phyloP scores from a whole-genome alignment of 1,140 invertebrate species.

The Radopholus similis region DNA sequence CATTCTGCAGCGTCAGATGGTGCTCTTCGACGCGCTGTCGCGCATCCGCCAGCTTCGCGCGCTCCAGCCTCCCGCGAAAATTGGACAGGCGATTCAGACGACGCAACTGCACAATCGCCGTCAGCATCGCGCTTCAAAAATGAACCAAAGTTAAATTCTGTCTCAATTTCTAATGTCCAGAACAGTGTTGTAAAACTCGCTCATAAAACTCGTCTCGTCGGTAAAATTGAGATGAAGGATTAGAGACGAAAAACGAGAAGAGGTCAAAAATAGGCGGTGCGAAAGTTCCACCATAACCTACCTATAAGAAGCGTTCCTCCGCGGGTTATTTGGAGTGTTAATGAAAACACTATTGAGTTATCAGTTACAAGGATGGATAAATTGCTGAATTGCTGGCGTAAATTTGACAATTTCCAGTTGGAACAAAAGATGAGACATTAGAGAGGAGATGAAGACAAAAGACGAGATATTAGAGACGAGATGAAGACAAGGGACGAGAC shows the following conservation, averaged over 20 bases:
- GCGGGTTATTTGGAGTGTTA: no score
- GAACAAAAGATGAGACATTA: no score
- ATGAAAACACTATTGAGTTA: no score
- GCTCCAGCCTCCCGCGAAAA: conserved; percentile 19
- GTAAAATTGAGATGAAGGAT: neutral
- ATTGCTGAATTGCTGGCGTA: no score
- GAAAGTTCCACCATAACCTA: conserved; percentile 5
- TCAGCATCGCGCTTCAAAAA: conserved; percentile 9
- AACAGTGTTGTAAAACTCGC: neutral
- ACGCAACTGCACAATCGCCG: conserved; percentile 7
- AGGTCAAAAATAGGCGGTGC: neutral
- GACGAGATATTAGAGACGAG: no score
- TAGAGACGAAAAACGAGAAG: conserved; percentile 1
- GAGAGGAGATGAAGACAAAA: no score
- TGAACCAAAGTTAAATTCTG: conserved; percentile 10
- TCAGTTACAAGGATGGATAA: no score
- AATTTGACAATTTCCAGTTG: no score
- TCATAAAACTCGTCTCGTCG: neutral
- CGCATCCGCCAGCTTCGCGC: conserved; percentile 4
- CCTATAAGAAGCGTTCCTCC: no score
- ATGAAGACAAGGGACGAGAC: no score
- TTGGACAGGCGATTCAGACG: conserved; percentile 24
- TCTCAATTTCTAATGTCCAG: conserved; percentile 6
- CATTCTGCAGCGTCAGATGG: conserved; percentile 27
- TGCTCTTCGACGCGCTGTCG: conserved; percentile 25